Evolutionary conservation across 2,888 invertebrate genomes (phyloP), one percentile per base, ranked within the genome.

Genomic region (Scaptomyza cyrtandrae): DNA sequence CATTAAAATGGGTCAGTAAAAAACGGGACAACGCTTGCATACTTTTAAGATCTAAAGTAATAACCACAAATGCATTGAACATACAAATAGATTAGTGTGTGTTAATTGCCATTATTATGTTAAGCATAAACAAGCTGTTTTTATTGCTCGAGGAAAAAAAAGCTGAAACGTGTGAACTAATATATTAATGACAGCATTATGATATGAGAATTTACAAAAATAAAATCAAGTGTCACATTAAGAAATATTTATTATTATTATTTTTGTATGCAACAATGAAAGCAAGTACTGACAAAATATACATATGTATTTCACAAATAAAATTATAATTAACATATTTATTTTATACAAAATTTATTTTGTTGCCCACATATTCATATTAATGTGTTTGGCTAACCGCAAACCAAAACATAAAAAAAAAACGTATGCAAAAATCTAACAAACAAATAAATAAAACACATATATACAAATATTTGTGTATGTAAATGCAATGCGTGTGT

Each of bases 81-180:
- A 35, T 10, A 52, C 7, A 39, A 24, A 37, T 11, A 11, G 6
- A 14, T 41, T 16, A 35, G 19, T 19, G 6, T 24, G 19, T 49
- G 61, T 49, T 49, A 39, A 39, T 44, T 46, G 19, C 46, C 37
- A 52, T 69, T 16, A 43, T 53, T 11, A 56, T 56, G 24, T 46
- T 27, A 39, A 31, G 5, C 19, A 41, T 29, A 44, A 45, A 63
- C 9, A 39, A 3, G 13, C 10, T 19, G n/a, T n/a, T 48, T n/a
- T 65, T 43, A 31, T 48, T 39, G 19, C 29, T n/a, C 19, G 39
- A 9, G 14, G 0, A 14, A 14, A 39, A 44, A 39, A 9, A 37
- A 45, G 31, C 24, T 37, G 11, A 24, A 78, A 61, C 69, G 72
- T 80, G 80, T 62, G 78, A 72, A 80, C 60, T 62, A 52, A 71